Conservation (phyloP, 2,113 vertebrate genomes). For the Progne subis region DNA sequence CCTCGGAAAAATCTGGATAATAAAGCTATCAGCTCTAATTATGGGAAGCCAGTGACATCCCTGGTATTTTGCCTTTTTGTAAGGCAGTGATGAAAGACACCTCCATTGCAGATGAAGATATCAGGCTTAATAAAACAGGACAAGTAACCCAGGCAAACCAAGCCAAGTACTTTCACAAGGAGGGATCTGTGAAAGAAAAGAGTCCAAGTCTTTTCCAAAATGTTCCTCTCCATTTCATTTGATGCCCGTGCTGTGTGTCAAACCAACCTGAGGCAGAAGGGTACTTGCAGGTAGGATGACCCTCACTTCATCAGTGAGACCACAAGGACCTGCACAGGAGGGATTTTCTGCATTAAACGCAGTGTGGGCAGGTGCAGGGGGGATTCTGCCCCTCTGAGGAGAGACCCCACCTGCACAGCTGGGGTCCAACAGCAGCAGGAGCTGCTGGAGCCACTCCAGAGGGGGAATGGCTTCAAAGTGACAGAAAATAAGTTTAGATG, state of each 20-base stretch:
- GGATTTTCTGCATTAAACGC: background rate
- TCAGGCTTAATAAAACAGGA: background rate
- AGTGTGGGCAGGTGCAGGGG: background rate
- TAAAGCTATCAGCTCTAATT: slow-evolving; percentile 4
- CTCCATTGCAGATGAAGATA: background rate
- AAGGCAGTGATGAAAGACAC: background rate
- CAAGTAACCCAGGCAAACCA: background rate
- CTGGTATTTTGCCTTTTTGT: background rate
- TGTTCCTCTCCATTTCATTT: background rate
- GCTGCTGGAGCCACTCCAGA: background rate
- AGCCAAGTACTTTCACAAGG: background rate
- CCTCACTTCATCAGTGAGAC: background rate
- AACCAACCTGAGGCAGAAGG: background rate
- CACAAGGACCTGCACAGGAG: background rate
- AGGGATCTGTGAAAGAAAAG: background rate
- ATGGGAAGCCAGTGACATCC: background rate
- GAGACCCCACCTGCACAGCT: background rate
- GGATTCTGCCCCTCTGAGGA: background rate
- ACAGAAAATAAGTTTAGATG: background rate
- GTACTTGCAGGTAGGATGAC: background rate
- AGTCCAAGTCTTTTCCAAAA: background rate
- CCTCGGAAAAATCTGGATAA: background rate
- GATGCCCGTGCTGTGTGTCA: background rate
- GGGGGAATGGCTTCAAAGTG: background rate
- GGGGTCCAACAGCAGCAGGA: background rate